phyloP scores from a whole-genome alignment of 2,888 invertebrate species.

The Sinelater perroti region DNA sequence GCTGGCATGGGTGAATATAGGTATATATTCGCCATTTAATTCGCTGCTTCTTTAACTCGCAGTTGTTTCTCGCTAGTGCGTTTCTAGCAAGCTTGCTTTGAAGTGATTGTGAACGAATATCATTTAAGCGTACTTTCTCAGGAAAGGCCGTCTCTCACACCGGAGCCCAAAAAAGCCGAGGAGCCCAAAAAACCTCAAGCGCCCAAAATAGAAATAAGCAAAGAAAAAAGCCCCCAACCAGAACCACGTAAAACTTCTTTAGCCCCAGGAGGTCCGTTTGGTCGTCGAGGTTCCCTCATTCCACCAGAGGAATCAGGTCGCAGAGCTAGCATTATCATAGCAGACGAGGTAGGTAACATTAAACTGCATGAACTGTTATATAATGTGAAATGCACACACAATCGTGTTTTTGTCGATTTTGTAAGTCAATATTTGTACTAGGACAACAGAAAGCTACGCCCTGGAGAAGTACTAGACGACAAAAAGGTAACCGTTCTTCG shows the following conservation, averaged over 20 bases:
- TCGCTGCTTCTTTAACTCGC: slow-evolving; percentile 26
- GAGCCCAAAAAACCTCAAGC: slow-evolving; percentile 58
- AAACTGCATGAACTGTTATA: neutral
- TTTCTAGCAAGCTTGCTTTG: slow-evolving; percentile 37
- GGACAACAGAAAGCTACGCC: slow-evolving; percentile 92
- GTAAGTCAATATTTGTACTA: slow-evolving; percentile 58
- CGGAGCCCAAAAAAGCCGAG: slow-evolving; percentile 59
- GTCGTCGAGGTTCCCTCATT: slow-evolving; percentile 84
- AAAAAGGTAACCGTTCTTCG: slow-evolving; percentile 84
- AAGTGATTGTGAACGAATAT: slow-evolving; percentile 38
- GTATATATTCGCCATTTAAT: slow-evolving; percentile 20
- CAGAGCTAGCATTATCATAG: slow-evolving; percentile 89
- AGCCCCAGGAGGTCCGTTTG: slow-evolving; percentile 61
- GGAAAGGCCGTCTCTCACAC: slow-evolving; percentile 51
- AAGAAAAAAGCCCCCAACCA: slow-evolving; percentile 75
- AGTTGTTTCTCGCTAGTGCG: slow-evolving; percentile 25
- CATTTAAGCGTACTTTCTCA: slow-evolving; percentile 35
- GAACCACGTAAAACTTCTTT: slow-evolving; percentile 78
- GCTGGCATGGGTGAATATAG: slow-evolving; percentile 29
- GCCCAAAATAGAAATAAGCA: slow-evolving; percentile 88
- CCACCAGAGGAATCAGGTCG: slow-evolving; percentile 88
- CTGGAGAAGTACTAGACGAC: slow-evolving; percentile 92
- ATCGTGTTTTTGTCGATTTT: slow-evolving; percentile 32
- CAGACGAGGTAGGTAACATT: slow-evolving; percentile 85
- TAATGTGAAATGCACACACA: too few relatives aligned